These are phyloP conservation scores for Edolisoma coerulescens DNA, from an alignment of 2,113 vertebrate genomes.

Conservation along the genomic window DNA sequence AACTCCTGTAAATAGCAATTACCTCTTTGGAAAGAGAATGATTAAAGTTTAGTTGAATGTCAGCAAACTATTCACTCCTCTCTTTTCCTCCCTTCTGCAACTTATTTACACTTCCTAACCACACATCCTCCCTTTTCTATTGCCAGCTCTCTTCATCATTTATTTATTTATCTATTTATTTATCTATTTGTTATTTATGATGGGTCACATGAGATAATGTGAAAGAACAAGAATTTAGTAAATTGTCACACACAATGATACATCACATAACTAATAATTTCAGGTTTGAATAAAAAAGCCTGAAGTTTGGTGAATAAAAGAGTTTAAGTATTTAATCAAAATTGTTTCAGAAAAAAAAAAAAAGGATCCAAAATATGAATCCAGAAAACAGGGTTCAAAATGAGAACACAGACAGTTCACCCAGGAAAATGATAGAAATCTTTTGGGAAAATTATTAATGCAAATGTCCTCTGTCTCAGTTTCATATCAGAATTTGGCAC, in stretches of 20 bases:
- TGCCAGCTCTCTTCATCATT: neutral
- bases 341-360: neutral
- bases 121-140: neutral
- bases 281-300: neutral
- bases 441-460: neutral
- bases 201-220: neutral
- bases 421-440: accelerated
- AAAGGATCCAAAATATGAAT: neutral
- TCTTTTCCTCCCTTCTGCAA: neutral
- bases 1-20: conserved; percentile 59
- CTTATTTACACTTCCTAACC: neutral
- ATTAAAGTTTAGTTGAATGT: conserved; percentile 53
- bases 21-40: conserved; percentile 33
- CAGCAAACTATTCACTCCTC: conserved; percentile 27
- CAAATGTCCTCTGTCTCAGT: neutral
- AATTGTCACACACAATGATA: neutral
- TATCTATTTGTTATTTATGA: neutral
- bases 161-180: neutral
- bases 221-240: neutral
- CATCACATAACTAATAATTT: neutral
- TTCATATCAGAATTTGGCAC: neutral
- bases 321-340: neutral
- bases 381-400: neutral
- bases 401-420: neutral
- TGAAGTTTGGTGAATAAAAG: neutral